Base-by-base conservation (phyloP, 2,113 vertebrate genomes). In the Pionites leucogaster region DNA sequence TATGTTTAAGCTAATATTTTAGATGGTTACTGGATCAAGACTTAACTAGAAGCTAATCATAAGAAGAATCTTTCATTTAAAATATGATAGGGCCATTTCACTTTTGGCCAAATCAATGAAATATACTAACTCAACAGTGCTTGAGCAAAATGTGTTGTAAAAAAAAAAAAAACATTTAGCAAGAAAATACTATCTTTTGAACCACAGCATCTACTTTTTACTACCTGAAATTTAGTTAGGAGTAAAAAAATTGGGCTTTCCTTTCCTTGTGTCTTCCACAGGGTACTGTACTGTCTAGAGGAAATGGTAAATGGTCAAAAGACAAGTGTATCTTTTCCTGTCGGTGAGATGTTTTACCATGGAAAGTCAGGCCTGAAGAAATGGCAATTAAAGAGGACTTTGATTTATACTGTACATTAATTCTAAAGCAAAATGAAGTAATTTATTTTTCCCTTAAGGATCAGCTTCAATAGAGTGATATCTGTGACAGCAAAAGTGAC, bases 371-470 rank as follows among this genome's bases (percentile, higher is more conserved):
- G 62, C 78, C 60, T 96, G 85, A 94, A 94, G 81, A 91, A 94
- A 95, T 81, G 65, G 69, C 92, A 94, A 55, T 94, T 92, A 93
- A 91, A 76, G 60, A 84, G n/a, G 64, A 78, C 82, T 84, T 91
- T 90, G 95, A 96, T 62, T 94, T 96, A 94, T 89, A 60, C 28
- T 71, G 19, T 46, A 24, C 78, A 60, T 68, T 92, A 93, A 15
- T 62, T 88, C 76, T 60, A 83, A 93, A 88, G 68, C 31, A 93
- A 93, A 88, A 88, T 44, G 27, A 17, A 95, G 18, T 6, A 4
- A 24, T 92, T 29, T 74, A 59, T 59, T 85, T 90, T 88, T 46
- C 42, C 8, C 46, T 91, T 79, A 47, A 82, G 39, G 47, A 63
- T 83, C 49, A 59, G 12, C 37, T 82, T 82, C 44, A 86, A 75